phyloP scores from a whole-genome alignment of 2,888 invertebrate genomes.

The Allacma fusca region DNA sequence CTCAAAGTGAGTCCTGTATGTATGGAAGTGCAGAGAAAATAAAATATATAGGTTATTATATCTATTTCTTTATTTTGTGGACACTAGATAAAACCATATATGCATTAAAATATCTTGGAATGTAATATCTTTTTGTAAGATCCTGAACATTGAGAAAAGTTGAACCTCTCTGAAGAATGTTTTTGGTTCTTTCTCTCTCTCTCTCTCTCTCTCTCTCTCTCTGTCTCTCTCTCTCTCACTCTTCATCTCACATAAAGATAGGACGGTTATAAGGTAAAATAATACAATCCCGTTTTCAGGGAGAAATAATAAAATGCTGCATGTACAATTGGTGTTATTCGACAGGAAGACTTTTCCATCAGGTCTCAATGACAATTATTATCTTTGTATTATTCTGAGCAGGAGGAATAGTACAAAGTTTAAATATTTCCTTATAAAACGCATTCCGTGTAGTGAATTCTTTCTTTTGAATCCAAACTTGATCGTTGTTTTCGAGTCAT shows the following conservation, averaged over 20 bases:
- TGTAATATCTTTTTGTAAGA: conserved; percentile 2
- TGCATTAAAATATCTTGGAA: conserved; percentile 9
- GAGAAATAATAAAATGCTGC: conserved; percentile 38
- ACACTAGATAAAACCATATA: neutral
- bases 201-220: neutral
- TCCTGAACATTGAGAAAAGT: neutral
- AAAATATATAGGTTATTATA: neutral
- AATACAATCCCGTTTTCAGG: conserved; percentile 41
- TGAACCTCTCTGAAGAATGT: neutral
- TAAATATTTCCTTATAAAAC: conserved; percentile 45
- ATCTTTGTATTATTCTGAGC: conserved; percentile 29
- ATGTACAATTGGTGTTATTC: conserved; percentile 25
- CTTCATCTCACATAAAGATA: conserved; percentile 2
- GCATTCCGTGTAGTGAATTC: conserved; percentile 46
- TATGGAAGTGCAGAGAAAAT: neutral
- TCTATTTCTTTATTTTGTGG: neutral
- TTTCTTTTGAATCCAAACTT: conserved; percentile 18
- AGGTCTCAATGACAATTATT: conserved; percentile 37
- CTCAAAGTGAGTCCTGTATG: neutral
- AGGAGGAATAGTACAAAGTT: conserved; percentile 22
- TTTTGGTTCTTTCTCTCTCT: neutral
- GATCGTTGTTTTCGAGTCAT: neutral
- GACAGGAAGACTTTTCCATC: conserved; percentile 36
- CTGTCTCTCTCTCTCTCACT: neutral
- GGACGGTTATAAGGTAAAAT: conserved; percentile 29